These are phyloP conservation scores for Ptychobarbus kaznakovi DNA, from an alignment of 2,797 vertebrate species.

Conservation along the genomic window DNA sequence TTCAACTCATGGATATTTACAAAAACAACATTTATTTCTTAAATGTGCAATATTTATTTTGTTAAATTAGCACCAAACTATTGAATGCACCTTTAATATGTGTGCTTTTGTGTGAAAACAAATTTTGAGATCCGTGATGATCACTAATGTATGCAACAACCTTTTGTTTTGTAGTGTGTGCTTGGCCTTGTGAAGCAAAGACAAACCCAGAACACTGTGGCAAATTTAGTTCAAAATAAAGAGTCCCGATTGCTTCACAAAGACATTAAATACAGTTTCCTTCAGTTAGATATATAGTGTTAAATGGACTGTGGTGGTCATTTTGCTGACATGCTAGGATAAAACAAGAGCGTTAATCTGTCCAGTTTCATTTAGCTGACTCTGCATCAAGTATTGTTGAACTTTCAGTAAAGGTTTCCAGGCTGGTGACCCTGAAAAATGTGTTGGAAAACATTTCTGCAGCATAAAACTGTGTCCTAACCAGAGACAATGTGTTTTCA, in stretches of 20 bases:
- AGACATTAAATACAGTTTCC: not conserved
- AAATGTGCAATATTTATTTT: no score
- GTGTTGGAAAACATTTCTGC: constrained; percentile 10
- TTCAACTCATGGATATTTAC: not conserved
- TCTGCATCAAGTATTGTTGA: not conserved
- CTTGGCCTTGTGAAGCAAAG: constrained; percentile 3
- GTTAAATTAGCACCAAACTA: not conserved
- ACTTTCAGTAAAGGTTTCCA: constrained; percentile 11
- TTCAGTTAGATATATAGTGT: not conserved
- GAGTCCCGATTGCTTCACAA: not conserved
- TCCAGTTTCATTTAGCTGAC: constrained; percentile 13
- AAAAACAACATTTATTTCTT: not conserved
- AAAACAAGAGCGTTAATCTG: constrained; percentile 30
- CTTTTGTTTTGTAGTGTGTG: not conserved
- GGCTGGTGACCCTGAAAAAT: constrained; percentile 18
- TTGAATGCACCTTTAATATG: not conserved
- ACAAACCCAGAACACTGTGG: not conserved
- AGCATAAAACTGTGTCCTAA: not conserved
- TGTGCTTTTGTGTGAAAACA: not conserved
- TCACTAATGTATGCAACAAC: not conserved
- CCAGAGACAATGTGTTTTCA: not conserved
- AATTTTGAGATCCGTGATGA: not conserved
- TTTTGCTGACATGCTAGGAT: constrained; percentile 23
- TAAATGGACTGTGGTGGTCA: constrained; percentile 13
- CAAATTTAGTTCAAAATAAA: constrained; percentile 5